Conservation (phyloP, 2,113 vertebrate species). For the Lichenostomus cassidix region DNA sequence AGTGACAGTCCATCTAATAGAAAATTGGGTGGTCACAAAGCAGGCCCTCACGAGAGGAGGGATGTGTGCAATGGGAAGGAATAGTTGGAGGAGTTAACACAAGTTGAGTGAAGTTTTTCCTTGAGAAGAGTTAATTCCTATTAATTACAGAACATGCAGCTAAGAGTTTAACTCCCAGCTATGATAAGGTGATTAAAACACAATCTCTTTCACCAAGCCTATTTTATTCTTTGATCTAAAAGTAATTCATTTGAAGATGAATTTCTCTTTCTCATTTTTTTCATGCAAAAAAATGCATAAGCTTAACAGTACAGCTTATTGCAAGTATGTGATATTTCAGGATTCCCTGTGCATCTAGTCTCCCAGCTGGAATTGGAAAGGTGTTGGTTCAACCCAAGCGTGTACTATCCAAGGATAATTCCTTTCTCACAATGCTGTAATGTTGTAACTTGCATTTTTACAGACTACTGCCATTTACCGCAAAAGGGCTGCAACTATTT, state of each 20-base stretch:
- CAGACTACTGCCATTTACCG: not conserved
- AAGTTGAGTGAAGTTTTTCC: not conserved
- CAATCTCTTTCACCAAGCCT: not conserved
- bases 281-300: not conserved
- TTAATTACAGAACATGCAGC: not conserved
- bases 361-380: not conserved
- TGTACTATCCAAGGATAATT: not conserved
- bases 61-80: not conserved
- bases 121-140: not conserved
- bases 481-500: not conserved
- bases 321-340: not conserved
- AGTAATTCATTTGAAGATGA: not conserved
- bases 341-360: not conserved
- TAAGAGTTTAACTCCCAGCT: not conserved
- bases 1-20: not conserved
- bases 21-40: not conserved
- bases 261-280: not conserved
- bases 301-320: not conserved
- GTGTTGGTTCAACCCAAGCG: not conserved
- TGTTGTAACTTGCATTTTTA: not conserved
- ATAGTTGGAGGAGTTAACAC: not conserved
- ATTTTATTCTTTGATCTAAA: not conserved
- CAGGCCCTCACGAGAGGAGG: not conserved
- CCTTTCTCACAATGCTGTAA: not conserved
- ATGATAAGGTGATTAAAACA: not conserved